A percentile compares a stretch with the other conserved stretches of the same genome.
These are phyloP conservation scores for Phortica magna DNA, from an alignment of 2,888 invertebrate species.

Conservation along the genomic window DNA sequence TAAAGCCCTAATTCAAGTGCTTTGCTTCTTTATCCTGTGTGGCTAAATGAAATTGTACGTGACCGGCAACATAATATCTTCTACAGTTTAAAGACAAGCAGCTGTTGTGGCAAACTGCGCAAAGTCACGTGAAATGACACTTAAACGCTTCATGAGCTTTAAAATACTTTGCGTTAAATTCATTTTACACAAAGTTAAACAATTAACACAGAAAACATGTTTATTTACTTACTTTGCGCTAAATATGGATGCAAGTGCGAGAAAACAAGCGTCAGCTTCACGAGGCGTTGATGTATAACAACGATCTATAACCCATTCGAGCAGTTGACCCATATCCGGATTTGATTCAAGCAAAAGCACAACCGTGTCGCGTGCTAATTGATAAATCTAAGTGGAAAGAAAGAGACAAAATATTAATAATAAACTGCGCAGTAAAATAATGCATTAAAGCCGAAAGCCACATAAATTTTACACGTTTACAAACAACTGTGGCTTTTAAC, in stretches of 20 bases:
- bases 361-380: constrained; percentile 94
- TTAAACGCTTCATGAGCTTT: constrained; percentile 44
- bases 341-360: constrained; percentile 96
- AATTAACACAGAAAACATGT: constrained; percentile 35
- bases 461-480: neutral
- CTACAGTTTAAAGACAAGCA: neutral
- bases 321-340: constrained; percentile 91
- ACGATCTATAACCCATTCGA: constrained; percentile 99
- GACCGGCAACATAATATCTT: no score
- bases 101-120: constrained; percentile 38
- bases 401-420: neutral
- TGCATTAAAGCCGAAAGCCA: neutral
- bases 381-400: constrained; percentile 84
- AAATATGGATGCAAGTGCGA: constrained; percentile 97
- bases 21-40: neutral
- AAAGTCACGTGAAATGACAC: constrained; percentile 53
- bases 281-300: constrained; percentile 95
- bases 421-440: neutral
- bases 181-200: constrained; percentile 32
- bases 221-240: constrained; percentile 87
- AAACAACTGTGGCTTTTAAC: neutral
- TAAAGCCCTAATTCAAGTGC: neutral
- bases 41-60: no score
- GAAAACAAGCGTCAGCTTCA: constrained; percentile 97
- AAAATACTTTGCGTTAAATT: constrained; percentile 16